Evolutionary conservation across 2,888 invertebrate species (phyloP).

Genomic region (Syritta pipiens): DNA sequence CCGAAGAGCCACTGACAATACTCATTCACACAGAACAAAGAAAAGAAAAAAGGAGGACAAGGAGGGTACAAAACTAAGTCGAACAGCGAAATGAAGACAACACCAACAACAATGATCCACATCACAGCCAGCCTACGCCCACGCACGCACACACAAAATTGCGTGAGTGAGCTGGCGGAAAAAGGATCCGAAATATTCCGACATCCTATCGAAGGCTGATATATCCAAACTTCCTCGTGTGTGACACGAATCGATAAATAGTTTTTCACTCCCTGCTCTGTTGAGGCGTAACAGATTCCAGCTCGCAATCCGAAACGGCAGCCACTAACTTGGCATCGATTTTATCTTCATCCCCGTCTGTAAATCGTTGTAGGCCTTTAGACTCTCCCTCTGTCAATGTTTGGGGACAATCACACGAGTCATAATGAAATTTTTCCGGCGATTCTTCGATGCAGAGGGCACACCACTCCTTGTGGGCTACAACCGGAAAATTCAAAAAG

Average conservation of each 20-base stretch:
- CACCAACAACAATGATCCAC: conserved; percentile 39
- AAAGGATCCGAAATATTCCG: conserved; percentile 24
- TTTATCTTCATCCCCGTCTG: conserved; percentile 43
- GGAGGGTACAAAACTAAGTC: conserved; percentile 29
- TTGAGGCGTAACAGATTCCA: background rate
- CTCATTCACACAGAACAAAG: conserved; percentile 3
- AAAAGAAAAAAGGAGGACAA: background rate
- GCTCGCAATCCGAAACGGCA: too few relatives aligned
- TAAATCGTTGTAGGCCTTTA: background rate
- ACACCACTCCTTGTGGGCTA: conserved; percentile 1
- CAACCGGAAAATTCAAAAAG: conserved; percentile 40
- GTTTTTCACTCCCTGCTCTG: conserved; percentile 34
- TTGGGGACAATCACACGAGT: conserved; percentile 43
- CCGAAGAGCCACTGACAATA: conserved; percentile 8
- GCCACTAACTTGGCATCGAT: conserved; percentile 50
- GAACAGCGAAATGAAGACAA: conserved; percentile 59
- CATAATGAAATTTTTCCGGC: conserved; percentile 61
- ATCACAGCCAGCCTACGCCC: too few relatives aligned
- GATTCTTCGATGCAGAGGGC: conserved; percentile 10
- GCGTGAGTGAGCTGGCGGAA: background rate
- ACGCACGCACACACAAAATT: conserved; percentile 6
- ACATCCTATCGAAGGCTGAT: conserved; percentile 31
- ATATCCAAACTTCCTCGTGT: conserved; percentile 13
- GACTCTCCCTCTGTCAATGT: background rate
- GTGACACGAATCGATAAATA: conserved; percentile 62